Percentiles rank a stretch among this genome's conserved stretches.
These are phyloP conservation scores for Cabera pusaria DNA, from an alignment of 2,888 invertebrate genomes.

Conservation along the genomic window DNA sequence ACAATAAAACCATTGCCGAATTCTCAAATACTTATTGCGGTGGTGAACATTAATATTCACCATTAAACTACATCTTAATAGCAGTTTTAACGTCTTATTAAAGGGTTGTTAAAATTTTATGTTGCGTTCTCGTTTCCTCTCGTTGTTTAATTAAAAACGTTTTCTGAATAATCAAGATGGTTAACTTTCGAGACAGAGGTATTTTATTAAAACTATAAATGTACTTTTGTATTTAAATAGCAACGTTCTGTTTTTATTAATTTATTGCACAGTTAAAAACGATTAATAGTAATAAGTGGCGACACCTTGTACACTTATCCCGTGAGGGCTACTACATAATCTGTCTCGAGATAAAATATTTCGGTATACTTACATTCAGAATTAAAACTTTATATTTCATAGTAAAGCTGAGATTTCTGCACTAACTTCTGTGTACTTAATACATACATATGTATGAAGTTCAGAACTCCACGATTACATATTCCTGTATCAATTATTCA, in stretches of 20 bases:
- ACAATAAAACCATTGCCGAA: slow-evolving; percentile 41
- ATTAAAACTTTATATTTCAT: too few relatives aligned
- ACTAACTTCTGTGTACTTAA: too few relatives aligned
- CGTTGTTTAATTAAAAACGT: slow-evolving; percentile 79
- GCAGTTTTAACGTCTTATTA: slow-evolving; percentile 78
- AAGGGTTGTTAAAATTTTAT: slow-evolving; percentile 81
- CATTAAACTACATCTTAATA: slow-evolving; percentile 66
- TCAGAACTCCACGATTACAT: slow-evolving; percentile 3
- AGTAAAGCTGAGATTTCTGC: too few relatives aligned
- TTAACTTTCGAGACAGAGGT: slow-evolving; percentile 49
- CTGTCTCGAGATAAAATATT: too few relatives aligned
- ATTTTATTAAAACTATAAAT: slow-evolving; percentile 47
- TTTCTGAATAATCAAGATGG: slow-evolving; percentile 75
- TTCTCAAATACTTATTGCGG: slow-evolving; percentile 61
- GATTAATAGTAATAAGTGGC: too few relatives aligned
- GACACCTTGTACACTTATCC: too few relatives aligned
- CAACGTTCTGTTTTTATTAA: too few relatives aligned
- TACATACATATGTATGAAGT: slow-evolving; percentile 1
- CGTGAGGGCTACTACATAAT: too few relatives aligned
- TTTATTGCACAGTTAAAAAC: too few relatives aligned
- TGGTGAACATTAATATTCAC: slow-evolving; percentile 73
- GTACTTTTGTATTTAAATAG: too few relatives aligned
- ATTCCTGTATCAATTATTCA: slow-evolving; percentile 26
- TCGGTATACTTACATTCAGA: too few relatives aligned
- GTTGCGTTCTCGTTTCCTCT: slow-evolving; percentile 53